Conservation (phyloP, 1,140 invertebrate genomes). For the Lordiphosa clarofinis region DNA sequence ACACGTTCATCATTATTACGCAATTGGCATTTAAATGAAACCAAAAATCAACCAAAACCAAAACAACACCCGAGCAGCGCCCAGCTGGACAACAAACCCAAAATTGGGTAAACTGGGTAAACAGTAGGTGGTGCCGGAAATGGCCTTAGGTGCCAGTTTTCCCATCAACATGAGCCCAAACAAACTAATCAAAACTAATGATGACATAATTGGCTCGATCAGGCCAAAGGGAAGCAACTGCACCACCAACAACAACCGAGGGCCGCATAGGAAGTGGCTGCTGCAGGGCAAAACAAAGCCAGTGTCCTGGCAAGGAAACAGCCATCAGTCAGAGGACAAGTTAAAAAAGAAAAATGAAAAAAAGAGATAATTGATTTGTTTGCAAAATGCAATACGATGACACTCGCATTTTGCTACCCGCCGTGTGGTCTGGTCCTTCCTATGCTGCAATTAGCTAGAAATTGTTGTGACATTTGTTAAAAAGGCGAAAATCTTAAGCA, state of each 20-base stretch:
- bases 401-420: conserved; percentile 51
- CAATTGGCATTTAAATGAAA: conserved; percentile 52
- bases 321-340: conserved; percentile 57
- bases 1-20: conserved; percentile 59
- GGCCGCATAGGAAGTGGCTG: conserved; percentile 49
- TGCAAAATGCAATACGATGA: conserved; percentile 72
- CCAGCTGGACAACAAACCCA: conserved; percentile 51
- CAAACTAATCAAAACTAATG: conserved; percentile 71
- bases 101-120: conserved; percentile 20
- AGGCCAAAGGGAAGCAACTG: conserved; percentile 15
- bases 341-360: conserved; percentile 19
- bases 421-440: conserved; percentile 51
- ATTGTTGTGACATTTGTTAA: conserved; percentile 63
- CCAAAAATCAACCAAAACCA: conserved; percentile 46
- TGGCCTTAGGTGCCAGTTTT: conserved; percentile 36
- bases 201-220: conserved; percentile 73
- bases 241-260: conserved; percentile 23
- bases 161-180: conserved; percentile 55
- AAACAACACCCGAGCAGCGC: conserved; percentile 34
- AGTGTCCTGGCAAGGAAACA: conserved; percentile 55
- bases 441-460: conserved; percentile 43
- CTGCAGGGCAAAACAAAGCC: conserved; percentile 47
- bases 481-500: conserved; percentile 45
- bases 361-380: conserved; percentile 67
- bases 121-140: conserved; percentile 75